Conservation (phyloP, 2,888 invertebrate genomes). For the Theretra japonica region DNA sequence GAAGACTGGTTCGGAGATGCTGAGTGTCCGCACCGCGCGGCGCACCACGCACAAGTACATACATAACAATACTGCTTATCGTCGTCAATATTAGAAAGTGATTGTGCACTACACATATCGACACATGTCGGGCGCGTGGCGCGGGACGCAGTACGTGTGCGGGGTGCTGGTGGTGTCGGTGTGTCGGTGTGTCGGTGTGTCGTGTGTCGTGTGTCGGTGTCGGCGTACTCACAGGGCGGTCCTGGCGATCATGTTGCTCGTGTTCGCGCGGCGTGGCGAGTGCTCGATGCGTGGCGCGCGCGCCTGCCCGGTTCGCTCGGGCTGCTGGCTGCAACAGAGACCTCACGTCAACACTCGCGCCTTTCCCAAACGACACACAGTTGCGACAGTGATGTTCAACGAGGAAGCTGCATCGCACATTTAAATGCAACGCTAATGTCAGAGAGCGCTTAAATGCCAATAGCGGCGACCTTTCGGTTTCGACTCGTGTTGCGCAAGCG, state of each 20-base stretch:
- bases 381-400: constrained; percentile 82
- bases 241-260: constrained; percentile 69
- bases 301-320: constrained; percentile 68
- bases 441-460: constrained; percentile 84
- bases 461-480: constrained; percentile 81
- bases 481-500: constrained; percentile 79
- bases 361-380: constrained; percentile 79
- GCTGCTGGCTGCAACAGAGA: constrained; percentile 80
- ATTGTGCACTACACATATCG: constrained; percentile 41
- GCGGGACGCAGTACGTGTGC: neutral
- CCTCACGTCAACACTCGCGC: constrained; percentile 79
- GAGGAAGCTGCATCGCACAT: constrained; percentile 82
- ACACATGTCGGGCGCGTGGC: constrained; percentile 26
- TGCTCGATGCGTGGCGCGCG: constrained; percentile 46
- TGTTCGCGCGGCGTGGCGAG: constrained; percentile 43
- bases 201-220: constrained; percentile 4
- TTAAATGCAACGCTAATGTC: constrained; percentile 83
- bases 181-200: neutral
- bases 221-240: constrained; percentile 74
- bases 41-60: constrained; percentile 45
- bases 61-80: constrained; percentile 47
- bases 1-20: constrained; percentile 53
- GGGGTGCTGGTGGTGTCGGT: neutral
- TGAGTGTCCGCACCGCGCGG: constrained; percentile 25
- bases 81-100: constrained; percentile 67